phyloP scores from a whole-genome alignment of 2,888 invertebrate genomes.

The Nasonovia ribisnigri region DNA sequence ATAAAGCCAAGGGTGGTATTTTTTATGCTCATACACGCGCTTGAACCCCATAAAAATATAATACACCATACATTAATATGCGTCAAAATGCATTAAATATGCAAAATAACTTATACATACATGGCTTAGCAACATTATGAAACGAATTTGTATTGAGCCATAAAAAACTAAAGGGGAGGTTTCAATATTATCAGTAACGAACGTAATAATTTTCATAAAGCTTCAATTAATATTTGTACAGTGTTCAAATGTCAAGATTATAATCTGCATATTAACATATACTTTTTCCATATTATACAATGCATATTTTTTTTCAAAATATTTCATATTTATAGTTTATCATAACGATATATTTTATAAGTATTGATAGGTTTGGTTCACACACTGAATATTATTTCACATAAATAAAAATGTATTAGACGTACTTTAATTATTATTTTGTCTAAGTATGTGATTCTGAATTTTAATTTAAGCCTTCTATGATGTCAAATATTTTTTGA shows the following conservation, averaged over 20 bases:
- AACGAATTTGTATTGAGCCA: constrained; percentile 57
- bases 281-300: neutral
- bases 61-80: constrained; percentile 57
- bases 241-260: constrained; percentile 39
- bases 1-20: constrained; percentile 59
- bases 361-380: neutral
- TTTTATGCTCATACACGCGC: constrained; percentile 45
- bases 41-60: constrained; percentile 45
- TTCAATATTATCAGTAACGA: constrained; percentile 53
- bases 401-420: neutral
- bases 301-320: neutral
- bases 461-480: neutral
- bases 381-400: too few species aligned
- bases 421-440: neutral
- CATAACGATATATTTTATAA: neutral
- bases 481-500: neutral
- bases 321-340: neutral
- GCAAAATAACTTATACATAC: constrained; percentile 56
- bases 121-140: constrained; percentile 40
- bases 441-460: neutral
- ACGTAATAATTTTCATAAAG: constrained; percentile 42
- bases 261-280: neutral
- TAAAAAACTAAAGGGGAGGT: constrained; percentile 26
- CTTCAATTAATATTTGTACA: constrained; percentile 26
- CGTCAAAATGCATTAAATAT: constrained; percentile 63